Evolutionary conservation across 2,888 invertebrate species (phyloP).

Genomic region (Heliconius ethilla): DNA sequence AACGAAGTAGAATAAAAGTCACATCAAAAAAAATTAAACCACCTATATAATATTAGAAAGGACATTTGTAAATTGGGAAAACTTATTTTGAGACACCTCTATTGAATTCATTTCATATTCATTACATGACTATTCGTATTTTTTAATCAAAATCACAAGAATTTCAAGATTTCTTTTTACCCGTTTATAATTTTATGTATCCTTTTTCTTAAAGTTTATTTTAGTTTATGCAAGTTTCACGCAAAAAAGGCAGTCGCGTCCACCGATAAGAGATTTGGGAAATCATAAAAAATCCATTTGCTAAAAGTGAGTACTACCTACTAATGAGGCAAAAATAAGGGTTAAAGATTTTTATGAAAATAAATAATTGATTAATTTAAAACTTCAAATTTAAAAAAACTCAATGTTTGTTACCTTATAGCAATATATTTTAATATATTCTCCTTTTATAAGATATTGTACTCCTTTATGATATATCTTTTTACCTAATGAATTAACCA

Average conservation of each 20-base stretch:
- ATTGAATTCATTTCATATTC: not conserved
- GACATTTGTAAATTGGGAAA: not conserved
- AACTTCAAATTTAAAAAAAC: not conserved
- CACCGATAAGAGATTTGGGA: not conserved
- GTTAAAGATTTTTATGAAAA: not conserved
- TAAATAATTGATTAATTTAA: not conserved
- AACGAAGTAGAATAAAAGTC: too few species aligned
- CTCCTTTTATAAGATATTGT: too few species aligned
- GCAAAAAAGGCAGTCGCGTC: not conserved
- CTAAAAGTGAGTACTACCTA: not conserved
- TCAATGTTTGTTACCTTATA: not conserved
- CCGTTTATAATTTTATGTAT: not conserved
- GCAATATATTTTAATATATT: too few species aligned
- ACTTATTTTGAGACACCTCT: not conserved
- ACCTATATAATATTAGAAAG: too few species aligned
- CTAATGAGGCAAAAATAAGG: constrained; percentile 4
- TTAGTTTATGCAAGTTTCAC: not conserved
- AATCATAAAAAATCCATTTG: constrained; percentile 4
- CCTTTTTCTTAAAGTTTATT: constrained; percentile 10
- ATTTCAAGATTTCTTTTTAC: not conserved
- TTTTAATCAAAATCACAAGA: constrained; percentile 5
- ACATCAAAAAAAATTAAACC: too few species aligned
- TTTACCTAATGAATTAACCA: not conserved
- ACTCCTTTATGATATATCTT: not conserved
- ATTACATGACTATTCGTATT: not conserved